Evolutionary conservation across 2,113 vertebrate species (phyloP), one percentile per base, ranked within the genome.

Genomic region (Steatornis caripensis): DNA sequence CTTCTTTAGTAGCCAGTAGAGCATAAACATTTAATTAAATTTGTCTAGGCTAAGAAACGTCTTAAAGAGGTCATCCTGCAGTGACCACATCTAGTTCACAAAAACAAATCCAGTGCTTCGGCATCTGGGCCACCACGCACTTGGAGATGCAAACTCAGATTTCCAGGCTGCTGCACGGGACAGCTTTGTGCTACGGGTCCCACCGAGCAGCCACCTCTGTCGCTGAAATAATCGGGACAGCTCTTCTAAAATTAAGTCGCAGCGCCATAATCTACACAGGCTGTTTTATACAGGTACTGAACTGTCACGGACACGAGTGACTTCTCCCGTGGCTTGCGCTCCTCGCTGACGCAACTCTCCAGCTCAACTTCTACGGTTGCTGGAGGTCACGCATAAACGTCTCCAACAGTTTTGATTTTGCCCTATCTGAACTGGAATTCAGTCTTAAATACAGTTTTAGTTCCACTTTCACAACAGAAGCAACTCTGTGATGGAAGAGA

Each of bases 1-100:
- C 71, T 53, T 51, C 89, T 87, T 48, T 3, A 93, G 68, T 55
- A 88, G 90, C 85, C 85, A 92, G 86, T 72, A 87, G 41, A 84
- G 89, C 69, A 89, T 11, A 82, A 96, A 95, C 89, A 79, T 48
- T 90, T 82, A 78, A 96, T 89, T 86, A 90, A 81, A 89, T 81
- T 30, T 64, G 86, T 84, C 80, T 89, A 82, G 90, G 81, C 84
- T 4, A 48, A 34, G 34, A 74, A 58, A 53, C 80, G 15, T 4
- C 34, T 68, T 32, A 22, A 54, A 18, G 80, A 83, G 80, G 68
- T 64, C 92, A 74, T 11, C 74, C 75, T 29, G 26, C 74, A 43
- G 37, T 0, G 0, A 39, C 66, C 54, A 45, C 78, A n/a, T 15
- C 34, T 12, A 5, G 36, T 19, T 79, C 23, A 39, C 39, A 72